Evolutionary conservation across 1,140 invertebrate species (phyloP).

Genomic region (Aradophagus sp.): DNA sequence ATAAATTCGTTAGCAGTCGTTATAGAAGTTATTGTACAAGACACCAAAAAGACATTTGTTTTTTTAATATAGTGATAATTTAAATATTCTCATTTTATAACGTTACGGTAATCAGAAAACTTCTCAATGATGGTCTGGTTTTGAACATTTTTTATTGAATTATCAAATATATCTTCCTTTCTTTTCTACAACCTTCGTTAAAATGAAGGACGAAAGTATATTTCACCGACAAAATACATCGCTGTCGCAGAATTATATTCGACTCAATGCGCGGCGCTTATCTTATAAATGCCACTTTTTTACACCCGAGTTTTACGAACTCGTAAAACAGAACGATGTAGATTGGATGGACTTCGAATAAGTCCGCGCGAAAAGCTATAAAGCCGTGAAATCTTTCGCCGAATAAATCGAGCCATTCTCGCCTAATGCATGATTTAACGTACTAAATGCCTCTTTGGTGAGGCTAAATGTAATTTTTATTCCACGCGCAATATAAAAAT

Average conservation of each 20-base stretch:
- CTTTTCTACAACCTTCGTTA: too few species aligned
- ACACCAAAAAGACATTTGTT: too few species aligned
- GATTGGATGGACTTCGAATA: constrained; percentile 28
- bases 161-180: too few species aligned
- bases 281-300: constrained; percentile 20
- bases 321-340: constrained; percentile 19
- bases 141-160: too few species aligned
- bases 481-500: constrained; percentile 13
- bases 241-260: constrained; percentile 9
- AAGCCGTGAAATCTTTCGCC: constrained; percentile 13
- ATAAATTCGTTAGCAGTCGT: too few species aligned
- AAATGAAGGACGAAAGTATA: constrained; percentile 1
- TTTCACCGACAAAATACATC: constrained; percentile 12
- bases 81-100: too few species aligned
- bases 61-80: too few species aligned
- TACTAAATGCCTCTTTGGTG: constrained; percentile 2
- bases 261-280: constrained; percentile 10
- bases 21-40: too few species aligned
- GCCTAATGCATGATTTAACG: constrained; percentile 12
- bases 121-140: too few species aligned
- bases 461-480: constrained; percentile 13
- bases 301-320: constrained; percentile 20
- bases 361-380: constrained; percentile 20
- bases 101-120: too few species aligned
- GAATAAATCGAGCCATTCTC: constrained; percentile 11